These are phyloP conservation scores for Prionailurus bengalensis DNA, from an alignment of 2,113 vertebrate genomes.

Conservation along the genomic window DNA sequence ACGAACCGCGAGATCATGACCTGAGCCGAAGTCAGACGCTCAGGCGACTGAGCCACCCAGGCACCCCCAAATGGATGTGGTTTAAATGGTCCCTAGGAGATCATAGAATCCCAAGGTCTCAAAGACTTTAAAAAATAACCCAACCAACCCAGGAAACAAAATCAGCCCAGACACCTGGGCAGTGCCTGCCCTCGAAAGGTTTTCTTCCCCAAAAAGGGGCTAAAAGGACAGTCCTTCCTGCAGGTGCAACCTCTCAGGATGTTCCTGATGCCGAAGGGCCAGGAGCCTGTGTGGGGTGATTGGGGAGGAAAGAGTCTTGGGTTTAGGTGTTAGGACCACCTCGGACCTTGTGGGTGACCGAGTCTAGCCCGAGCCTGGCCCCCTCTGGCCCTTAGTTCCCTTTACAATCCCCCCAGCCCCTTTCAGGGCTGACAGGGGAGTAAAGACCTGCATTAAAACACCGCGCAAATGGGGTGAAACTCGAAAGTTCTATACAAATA, in stretches of 20 bases:
- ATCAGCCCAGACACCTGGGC: not conserved
- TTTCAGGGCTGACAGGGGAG: not conserved
- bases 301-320: not conserved
- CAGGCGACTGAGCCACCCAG: too few species aligned
- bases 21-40: too few species aligned
- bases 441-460: not conserved
- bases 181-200: not conserved
- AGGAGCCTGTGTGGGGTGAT: not conserved
- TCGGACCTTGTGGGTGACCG: not conserved
- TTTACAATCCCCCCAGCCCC: not conserved
- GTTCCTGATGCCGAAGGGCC: not conserved
- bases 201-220: not conserved
- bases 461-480: not conserved
- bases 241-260: not conserved
- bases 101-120: not conserved
- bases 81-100: not conserved
- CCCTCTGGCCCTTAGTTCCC: not conserved
- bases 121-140: constrained; percentile 2
- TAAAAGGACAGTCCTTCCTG: not conserved
- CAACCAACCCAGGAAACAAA: not conserved
- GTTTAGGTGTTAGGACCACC: not conserved
- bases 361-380: not conserved
- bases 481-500: not conserved
- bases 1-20: too few species aligned
- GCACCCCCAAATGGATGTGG: not conserved